phyloP scores from a whole-genome alignment of 2,113 vertebrate species.

The Hippopotamus amphibius region DNA sequence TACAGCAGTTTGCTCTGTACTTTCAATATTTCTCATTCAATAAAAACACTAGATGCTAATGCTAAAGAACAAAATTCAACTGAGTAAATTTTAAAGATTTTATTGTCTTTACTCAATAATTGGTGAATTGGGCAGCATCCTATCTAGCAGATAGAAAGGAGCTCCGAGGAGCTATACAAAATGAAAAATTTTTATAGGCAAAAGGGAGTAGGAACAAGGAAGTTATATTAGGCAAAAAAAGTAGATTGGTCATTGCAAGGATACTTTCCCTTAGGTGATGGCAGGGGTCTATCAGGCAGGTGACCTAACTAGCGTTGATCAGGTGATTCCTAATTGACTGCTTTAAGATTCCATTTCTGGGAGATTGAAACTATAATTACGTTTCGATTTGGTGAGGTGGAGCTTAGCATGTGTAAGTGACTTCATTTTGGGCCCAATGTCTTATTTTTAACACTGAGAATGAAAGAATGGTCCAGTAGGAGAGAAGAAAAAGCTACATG shows the following conservation, averaged over 20 bases:
- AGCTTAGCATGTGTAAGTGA: not conserved
- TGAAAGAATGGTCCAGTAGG: not conserved
- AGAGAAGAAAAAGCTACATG: not conserved
- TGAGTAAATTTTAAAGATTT: not conserved
- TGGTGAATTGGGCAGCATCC: not conserved
- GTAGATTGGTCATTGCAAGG: not conserved
- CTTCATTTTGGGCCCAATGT: not conserved
- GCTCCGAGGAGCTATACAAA: not conserved
- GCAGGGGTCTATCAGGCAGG: not conserved
- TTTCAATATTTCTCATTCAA: not conserved
- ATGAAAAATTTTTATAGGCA: not conserved
- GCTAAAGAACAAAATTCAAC: not conserved
- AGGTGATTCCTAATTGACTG: not conserved
- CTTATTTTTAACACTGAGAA: not conserved
- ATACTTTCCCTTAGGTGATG: not conserved
- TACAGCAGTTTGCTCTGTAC: not conserved
- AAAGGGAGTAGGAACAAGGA: not conserved
- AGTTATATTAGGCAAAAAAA: not conserved
- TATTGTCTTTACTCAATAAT: not conserved
- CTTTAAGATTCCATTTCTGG: not conserved
- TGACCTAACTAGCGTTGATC: not conserved
- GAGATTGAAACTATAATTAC: not conserved
- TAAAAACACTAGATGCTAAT: not conserved
- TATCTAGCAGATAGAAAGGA: not conserved
- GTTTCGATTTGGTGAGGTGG: not conserved